phyloP scores from a whole-genome alignment of 2,888 invertebrate genomes.

The Pandemis cinnamomeana region DNA sequence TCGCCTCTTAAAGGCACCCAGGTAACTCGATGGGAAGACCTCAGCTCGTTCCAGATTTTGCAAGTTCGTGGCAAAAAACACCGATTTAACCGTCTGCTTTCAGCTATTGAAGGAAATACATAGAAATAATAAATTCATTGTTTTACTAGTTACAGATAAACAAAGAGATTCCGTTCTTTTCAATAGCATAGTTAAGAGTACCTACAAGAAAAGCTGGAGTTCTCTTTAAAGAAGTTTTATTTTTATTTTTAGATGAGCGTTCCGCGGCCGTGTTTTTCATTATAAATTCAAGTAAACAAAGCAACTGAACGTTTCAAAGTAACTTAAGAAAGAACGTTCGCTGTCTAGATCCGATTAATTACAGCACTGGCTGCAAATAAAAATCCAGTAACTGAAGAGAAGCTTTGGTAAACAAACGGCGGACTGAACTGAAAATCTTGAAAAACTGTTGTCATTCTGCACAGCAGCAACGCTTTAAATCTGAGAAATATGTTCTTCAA shows the following conservation, averaged over 20 bases:
- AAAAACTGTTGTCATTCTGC: slow-evolving; percentile 30
- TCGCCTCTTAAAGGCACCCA: too few relatives aligned
- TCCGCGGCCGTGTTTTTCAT: background rate
- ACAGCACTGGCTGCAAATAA: background rate
- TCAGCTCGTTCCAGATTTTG: too few relatives aligned
- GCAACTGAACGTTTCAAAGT: background rate
- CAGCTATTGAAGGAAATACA: too few relatives aligned
- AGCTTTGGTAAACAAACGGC: slow-evolving; percentile 2
- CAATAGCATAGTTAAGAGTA: too few relatives aligned
- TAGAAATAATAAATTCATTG: background rate
- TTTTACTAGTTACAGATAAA: background rate
- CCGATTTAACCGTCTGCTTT: too few relatives aligned
- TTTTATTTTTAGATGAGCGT: background rate
- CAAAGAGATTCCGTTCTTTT: background rate
- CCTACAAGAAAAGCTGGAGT: too few relatives aligned
- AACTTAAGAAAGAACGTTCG: background rate
- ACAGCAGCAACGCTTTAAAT: slow-evolving; percentile 7
- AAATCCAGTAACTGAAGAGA: background rate
- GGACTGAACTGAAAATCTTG: slow-evolving; percentile 14
- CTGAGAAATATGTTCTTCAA: slow-evolving; percentile 18
- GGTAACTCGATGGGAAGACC: too few relatives aligned
- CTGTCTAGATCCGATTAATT: slow-evolving; percentile 5
- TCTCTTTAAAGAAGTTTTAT: too few relatives aligned
- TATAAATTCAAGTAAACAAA: slow-evolving; percentile 1
- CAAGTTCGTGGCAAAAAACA: too few relatives aligned